phyloP scores from a whole-genome alignment of 2,888 invertebrate species.

The Thecophora atra region DNA sequence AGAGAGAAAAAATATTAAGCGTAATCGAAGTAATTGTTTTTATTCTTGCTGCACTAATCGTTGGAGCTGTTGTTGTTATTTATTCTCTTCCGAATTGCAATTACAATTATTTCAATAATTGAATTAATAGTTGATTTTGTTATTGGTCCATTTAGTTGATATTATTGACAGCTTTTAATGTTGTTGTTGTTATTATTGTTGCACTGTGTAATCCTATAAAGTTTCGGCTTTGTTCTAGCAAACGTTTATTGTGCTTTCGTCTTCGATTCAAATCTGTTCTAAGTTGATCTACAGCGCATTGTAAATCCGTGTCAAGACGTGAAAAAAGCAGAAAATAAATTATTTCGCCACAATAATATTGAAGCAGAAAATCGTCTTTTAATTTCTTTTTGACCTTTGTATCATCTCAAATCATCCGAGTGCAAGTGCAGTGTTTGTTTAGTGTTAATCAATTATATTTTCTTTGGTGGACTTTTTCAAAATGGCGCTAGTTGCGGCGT shows the following conservation, averaged over 20 bases:
- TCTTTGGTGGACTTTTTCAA: background rate
- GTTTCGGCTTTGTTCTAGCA: background rate
- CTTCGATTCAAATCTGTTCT: background rate
- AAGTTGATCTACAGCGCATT: background rate
- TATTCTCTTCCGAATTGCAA: background rate
- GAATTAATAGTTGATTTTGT: background rate
- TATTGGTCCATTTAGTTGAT: background rate
- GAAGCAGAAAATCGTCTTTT: too few relatives aligned
- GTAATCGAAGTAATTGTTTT: background rate
- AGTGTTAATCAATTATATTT: too few relatives aligned
- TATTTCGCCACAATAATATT: background rate
- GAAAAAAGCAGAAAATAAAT: background rate
- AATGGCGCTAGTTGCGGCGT: background rate
- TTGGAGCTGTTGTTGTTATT: background rate
- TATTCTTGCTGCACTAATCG: background rate
- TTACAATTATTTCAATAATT: background rate
- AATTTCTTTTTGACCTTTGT: too few relatives aligned
- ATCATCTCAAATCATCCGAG: too few relatives aligned
- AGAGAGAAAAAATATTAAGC: too few relatives aligned
- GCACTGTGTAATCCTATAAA: background rate
- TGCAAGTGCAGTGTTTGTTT: too few relatives aligned
- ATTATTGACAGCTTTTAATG: conserved; percentile 14
- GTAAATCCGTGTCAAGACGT: background rate
- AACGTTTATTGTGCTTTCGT: background rate
- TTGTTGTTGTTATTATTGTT: conserved; percentile 34